Evolutionary conservation across 2,797 vertebrate species (phyloP), one percentile per base, ranked within the genome.

Genomic region (Pygocentrus nattereri): DNA sequence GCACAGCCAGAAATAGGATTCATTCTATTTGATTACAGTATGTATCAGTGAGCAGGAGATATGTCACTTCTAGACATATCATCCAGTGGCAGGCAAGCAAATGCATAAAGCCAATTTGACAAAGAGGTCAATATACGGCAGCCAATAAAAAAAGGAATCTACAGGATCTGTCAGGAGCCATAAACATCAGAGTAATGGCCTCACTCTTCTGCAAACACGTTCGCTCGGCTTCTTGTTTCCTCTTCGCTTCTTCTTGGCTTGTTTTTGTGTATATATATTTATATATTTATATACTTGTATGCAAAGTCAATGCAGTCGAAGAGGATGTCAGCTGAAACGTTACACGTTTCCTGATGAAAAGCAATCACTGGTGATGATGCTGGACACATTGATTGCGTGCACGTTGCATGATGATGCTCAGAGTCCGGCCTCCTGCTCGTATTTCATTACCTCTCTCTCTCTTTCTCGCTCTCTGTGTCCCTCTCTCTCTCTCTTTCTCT

Each of bases 31-130:
- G 73, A 87, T 87, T 82, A 87, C 82, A 70, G 67, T 84, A 59
- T 52, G 67, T 73, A 82, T 72, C 78, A 85, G 83, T 62, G 74
- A 87, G 84, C 74, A 68, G 79, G 54, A 68, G 85, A 78, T 74
- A 68, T 83, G 86, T 82, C 80, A 84, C 74, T 59, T 47, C 78
- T 69, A 74, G 71, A 78, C 76, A 81, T 85, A 52, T 88, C 86
- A 87, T 67, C 83, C 71, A 72, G 74, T 73, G 65, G 23, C 78
- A 75, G 34, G 65, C 67, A 69, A 70, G 64, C 83, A 62, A 83
- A 83, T 78, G 72, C 79, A 87, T 79, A 71, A 88, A 82, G 74
- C 76, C 82, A 41, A 52, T 88, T 86, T 81, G 81, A 88, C 87
- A 84, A 79, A 81, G 82, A 84, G 84, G 74, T 88, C 86, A 84